A percentile compares a stretch with the other conserved stretches of the same genome.
Conservation (phyloP, 92 coral and sea anemone genomes). For the Zoanthus solanderi region DNA sequence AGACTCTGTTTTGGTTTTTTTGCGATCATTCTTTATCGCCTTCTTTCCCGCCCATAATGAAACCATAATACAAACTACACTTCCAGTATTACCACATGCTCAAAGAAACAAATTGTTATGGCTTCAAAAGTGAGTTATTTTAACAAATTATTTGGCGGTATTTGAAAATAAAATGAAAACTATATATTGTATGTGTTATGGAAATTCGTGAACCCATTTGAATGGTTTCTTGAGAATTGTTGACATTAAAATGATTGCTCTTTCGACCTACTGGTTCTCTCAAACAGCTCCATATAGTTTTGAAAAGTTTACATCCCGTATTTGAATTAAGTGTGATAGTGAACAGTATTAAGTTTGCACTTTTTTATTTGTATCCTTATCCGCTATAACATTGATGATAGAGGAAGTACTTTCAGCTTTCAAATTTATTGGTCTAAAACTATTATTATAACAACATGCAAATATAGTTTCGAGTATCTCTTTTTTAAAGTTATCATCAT, state of each 20-base stretch:
- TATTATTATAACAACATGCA: too few relatives aligned
- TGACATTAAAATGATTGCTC: neutral
- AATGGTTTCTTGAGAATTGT: conserved; percentile 9
- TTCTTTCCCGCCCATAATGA: conserved; percentile 33
- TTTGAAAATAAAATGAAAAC: neutral
- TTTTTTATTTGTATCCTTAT: neutral
- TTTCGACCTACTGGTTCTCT: neutral
- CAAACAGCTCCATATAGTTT: neutral
- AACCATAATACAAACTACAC: neutral
- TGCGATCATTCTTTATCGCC: neutral
- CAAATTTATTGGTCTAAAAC: too few relatives aligned
- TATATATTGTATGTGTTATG: neutral
- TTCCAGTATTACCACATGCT: conserved; percentile 1
- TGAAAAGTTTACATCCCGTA: neutral
- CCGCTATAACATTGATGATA: neutral
- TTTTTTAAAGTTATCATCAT: too few relatives aligned
- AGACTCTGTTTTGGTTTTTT: neutral
- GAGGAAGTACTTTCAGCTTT: too few relatives aligned
- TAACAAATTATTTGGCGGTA: neutral
- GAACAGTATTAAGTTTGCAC: neutral
- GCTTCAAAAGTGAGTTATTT: neutral
- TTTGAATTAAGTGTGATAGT: neutral
- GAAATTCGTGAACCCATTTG: neutral
- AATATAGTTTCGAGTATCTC: too few relatives aligned
- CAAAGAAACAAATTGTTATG: neutral